Base-by-base conservation (phyloP, 2,797 vertebrate genomes). In the Xiphophorus birchmanni region DNA sequence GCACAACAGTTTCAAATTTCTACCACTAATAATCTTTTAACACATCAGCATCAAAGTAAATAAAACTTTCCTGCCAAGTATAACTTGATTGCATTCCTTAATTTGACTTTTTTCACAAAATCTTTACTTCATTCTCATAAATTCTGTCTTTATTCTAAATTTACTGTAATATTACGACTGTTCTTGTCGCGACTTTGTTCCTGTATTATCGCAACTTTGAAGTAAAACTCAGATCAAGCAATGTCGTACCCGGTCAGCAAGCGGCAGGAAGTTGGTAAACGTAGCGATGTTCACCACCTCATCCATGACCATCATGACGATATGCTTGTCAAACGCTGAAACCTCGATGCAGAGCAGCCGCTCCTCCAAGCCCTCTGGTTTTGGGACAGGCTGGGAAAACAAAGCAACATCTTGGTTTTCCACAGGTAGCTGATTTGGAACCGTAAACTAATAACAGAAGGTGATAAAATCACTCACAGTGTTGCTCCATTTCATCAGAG, bases 191-290 rank as follows among this genome's bases (percentile, higher is more conserved):
- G 50, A 52, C 21, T 56, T 56, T n/a, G 9, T 56, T n/a, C 26
- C 54, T 23, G 3, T 26, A 56, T 56, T 56, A 12, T 56, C 10
- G 26, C 26, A n/a, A n/a, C 26, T 56, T 54, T n/a, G 26, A 5
- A 29, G 56, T 60, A 15, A 17, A 60, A 37, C 35, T 15, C 45
- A 40, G 26, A 29, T 50, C 37, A 3, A 63, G 32, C 23, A 37
- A 44, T 37, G 9, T 56, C 5, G 3, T 89, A 94, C 93, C 92
- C 90, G 84, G 87, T 94, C 91, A 73, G 84, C 82, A 0, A 94
- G 87, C 0, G 92, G 87, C 78, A 94, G 86, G 65, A 89, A 91
- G 82, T 75, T 60, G 50, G 80, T 42, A 17, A 89, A 71, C 0
- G 79, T 0, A 0, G 81, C 84, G 0, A 86, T 21, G 29, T 63